Base-by-base conservation (phyloP, 2,113 vertebrate species). In the Urocolius indicus region DNA sequence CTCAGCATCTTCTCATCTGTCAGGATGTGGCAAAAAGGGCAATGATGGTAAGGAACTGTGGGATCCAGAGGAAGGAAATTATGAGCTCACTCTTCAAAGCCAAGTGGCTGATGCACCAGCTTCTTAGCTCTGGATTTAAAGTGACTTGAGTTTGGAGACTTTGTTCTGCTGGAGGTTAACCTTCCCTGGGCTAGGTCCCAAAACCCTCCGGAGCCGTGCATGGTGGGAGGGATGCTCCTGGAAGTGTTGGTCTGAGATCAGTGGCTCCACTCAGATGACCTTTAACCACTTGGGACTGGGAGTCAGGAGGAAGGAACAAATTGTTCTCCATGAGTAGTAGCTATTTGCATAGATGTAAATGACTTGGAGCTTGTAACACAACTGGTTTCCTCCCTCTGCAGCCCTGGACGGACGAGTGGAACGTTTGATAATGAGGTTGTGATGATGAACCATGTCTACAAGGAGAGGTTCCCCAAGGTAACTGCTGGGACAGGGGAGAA, bases 391-490 rank as follows among this genome's bases (percentile, higher is more conserved):
- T 82, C 89, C 18, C 85, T 46, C 93, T 62, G 2, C 97, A 99
- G 99, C 97, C 99, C 99, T 1, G 99, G 99, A 21, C 98, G 99
- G 63, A 98, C 99, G 2, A 98, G 97, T 1, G 98, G 98, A 73
- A 99, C 98, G 29, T 99, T 99, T 36, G 99, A 99, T 96, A 99
- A 99, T 13, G 99, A 99, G 97, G 98, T 99, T 20, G 98, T 99
- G 87, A 99, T 99, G 99, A 99, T 99, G 99, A 99, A 99, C 95
- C 99, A 99, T 46, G 99, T 99, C 94, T 99, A 99, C 98, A 99
- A 98, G 94, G 99, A 99, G 82, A 97, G 99, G 57, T 99, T 99
- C 96, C 99, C 99, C 55, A 99, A 99, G 99, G 99, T 99, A 98
- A 46, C 75, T 2, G 10, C 89, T 15, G 5, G 55, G 22, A 55